A percentile compares a stretch with the other conserved stretches of the same genome.
Conservation (phyloP, 2,113 vertebrate genomes). For the Rutilus rutilus region DNA sequence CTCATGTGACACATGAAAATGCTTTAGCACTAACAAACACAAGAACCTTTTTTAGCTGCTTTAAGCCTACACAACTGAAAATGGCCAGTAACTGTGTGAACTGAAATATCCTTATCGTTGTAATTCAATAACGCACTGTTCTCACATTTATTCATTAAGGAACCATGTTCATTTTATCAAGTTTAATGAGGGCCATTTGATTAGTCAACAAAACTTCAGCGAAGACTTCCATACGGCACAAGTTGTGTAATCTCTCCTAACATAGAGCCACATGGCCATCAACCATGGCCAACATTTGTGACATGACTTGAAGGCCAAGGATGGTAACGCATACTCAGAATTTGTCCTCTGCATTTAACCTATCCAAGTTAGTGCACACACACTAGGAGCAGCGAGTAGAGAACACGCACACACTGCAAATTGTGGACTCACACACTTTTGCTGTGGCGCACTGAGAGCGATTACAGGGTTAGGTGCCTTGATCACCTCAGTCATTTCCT, state of each 20-base stretch:
- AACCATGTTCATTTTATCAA: neutral
- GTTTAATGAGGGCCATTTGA: neutral
- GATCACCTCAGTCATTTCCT: too few relatives aligned
- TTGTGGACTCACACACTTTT: too few relatives aligned
- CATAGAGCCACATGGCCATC: neutral
- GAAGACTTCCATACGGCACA: neutral
- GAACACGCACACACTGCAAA: too few relatives aligned
- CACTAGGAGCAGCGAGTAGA: too few relatives aligned
- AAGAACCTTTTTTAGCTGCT: conserved; percentile 15
- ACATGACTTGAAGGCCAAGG: too few relatives aligned
- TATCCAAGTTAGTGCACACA: too few relatives aligned
- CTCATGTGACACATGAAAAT: conserved; percentile 19
- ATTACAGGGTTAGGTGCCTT: too few relatives aligned
- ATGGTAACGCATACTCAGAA: too few relatives aligned
- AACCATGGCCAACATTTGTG: neutral
- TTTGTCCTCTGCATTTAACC: too few relatives aligned
- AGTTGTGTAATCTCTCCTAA: neutral
- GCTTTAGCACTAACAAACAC: conserved; percentile 11
- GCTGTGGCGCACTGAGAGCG: too few relatives aligned
- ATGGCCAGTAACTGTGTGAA: neutral
- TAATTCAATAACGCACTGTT: neutral
- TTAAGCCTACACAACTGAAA: neutral
- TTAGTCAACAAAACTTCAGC: neutral
- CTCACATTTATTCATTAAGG: conserved; percentile 1
- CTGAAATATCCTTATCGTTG: neutral